Evolutionary conservation across 2,888 invertebrate genomes (phyloP).

Genomic region (Latrodectus elegans): DNA sequence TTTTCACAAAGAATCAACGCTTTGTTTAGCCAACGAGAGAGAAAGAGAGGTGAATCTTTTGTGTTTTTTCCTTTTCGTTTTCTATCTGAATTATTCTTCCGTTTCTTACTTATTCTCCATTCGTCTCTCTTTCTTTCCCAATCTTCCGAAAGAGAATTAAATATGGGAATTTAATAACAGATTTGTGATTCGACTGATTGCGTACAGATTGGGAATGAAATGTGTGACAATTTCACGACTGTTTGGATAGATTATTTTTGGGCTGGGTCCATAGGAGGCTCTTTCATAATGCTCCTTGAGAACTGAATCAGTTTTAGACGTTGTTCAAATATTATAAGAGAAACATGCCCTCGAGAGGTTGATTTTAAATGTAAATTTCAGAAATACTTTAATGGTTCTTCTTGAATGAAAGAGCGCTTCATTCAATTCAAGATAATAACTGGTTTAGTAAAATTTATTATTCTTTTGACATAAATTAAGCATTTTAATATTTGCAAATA

Average conservation of each 20-base stretch:
- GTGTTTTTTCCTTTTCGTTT: neutral
- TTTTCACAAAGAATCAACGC: constrained; percentile 68
- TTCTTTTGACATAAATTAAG: too few relatives aligned
- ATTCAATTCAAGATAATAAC: too few relatives aligned
- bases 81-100: constrained; percentile 6
- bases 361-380: too few relatives aligned
- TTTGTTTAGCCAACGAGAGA: constrained; percentile 49
- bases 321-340: too few relatives aligned
- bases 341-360: too few relatives aligned
- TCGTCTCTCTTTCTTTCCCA: constrained; percentile 21
- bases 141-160: constrained; percentile 53
- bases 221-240: neutral
- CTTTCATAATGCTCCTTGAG: neutral
- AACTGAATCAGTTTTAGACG: neutral
- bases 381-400: too few relatives aligned
- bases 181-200: constrained; percentile 62
- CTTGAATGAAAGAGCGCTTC: too few relatives aligned
- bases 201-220: constrained; percentile 35
- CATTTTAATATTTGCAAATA: too few relatives aligned
- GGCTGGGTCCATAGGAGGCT: neutral
- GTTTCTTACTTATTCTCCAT: constrained; percentile 8
- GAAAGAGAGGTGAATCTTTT: constrained; percentile 26
- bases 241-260: neutral
- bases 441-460: too few relatives aligned
- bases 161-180: constrained; percentile 66